Conservation (phyloP, 2,113 vertebrate genomes). For the Emberiza fucata region DNA sequence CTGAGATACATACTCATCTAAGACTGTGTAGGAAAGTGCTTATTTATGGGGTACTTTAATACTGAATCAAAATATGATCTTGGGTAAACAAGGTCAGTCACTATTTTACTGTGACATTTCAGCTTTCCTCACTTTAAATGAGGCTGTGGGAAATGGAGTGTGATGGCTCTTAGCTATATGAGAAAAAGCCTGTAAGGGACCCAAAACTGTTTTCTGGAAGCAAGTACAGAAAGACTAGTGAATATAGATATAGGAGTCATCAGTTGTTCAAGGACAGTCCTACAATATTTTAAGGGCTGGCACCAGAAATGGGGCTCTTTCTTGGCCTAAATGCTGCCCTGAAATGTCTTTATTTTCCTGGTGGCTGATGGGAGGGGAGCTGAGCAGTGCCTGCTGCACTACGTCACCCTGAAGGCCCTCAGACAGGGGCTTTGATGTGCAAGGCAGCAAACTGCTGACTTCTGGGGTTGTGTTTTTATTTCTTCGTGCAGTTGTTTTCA, state of each 20-base stretch:
- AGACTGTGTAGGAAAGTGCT: not conserved
- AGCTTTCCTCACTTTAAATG: not conserved
- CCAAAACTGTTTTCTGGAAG: not conserved
- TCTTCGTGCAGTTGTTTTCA: not conserved
- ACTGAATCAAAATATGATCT: not conserved
- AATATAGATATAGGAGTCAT: not conserved
- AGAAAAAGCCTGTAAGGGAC: not conserved
- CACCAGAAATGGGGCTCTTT: not conserved
- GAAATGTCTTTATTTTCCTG: not conserved
- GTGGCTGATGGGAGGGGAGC: not conserved
- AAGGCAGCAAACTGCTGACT: not conserved
- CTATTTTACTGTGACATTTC: not conserved
- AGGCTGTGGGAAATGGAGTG: not conserved
- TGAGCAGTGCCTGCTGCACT: not conserved
- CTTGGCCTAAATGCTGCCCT: not conserved
- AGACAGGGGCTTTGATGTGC: not conserved
- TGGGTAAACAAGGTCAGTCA: constrained; percentile 20
- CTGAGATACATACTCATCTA: not conserved
- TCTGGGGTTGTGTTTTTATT: not conserved
- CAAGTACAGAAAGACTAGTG: not conserved
- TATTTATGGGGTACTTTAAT: constrained; percentile 1
- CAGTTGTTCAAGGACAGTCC: not conserved
- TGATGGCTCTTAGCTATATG: not conserved
- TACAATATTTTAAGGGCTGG: not conserved
- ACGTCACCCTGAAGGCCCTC: not conserved